Evolutionary conservation across 2,888 invertebrate genomes (phyloP).

Genomic region (Agrotis puta): DNA sequence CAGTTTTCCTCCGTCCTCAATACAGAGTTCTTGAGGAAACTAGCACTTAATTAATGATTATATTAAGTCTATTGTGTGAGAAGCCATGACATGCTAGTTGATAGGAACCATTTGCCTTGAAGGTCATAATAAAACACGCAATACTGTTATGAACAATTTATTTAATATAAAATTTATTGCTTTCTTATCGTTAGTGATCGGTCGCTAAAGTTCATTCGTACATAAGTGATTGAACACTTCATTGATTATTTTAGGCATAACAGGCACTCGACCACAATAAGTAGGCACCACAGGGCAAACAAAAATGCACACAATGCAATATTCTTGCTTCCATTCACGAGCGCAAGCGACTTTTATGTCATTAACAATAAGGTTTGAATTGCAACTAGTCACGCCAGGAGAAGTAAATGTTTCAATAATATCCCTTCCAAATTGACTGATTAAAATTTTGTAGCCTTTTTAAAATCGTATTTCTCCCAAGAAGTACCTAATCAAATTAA

Average conservation of each 20-base stretch:
- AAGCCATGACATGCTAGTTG: slow-evolving; percentile 2
- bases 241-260: slow-evolving; percentile 66
- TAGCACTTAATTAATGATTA: slow-evolving; percentile 16
- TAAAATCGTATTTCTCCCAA: slow-evolving; percentile 8
- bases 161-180: slow-evolving; percentile 73
- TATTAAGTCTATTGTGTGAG: slow-evolving; percentile 21
- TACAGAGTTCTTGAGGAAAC: neutral
- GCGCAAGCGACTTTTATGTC: neutral
- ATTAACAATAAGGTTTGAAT: neutral
- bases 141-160: slow-evolving; percentile 52
- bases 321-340: slow-evolving; percentile 7
- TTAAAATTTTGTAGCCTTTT: neutral
- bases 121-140: slow-evolving; percentile 34
- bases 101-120: neutral
- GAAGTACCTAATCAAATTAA: slow-evolving; percentile 3
- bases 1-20: slow-evolving; percentile 21
- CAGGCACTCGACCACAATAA: slow-evolving; percentile 65
- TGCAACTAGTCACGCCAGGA: neutral
- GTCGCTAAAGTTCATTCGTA: slow-evolving; percentile 47
- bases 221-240: slow-evolving; percentile 67
- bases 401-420: neutral
- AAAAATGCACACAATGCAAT: slow-evolving; percentile 7
- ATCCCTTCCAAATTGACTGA: neutral
- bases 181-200: slow-evolving; percentile 59
- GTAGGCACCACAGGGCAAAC: slow-evolving; percentile 60